Evolutionary conservation across 2,113 vertebrate genomes (phyloP), one percentile per base, ranked within the genome.

Genomic region (Engraulis encrasicolus): DNA sequence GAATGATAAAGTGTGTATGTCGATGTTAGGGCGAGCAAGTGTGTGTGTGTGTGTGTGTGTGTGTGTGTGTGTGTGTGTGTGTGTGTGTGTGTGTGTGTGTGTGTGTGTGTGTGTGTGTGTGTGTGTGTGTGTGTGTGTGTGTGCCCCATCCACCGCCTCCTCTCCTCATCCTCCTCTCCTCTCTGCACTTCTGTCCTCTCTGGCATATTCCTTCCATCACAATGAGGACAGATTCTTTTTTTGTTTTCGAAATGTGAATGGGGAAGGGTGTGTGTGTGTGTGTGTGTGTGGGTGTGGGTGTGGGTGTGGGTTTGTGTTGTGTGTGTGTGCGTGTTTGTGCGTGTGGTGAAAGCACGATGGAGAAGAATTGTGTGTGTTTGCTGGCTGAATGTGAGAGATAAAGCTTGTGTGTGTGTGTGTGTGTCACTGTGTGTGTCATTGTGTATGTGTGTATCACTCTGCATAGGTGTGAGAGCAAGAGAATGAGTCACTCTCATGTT

Each of bases 21-120:
- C 9, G 3, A 9, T 45, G 40, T 45, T 3, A 5, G 3, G 3
- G 40, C 9, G 40, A 45, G 9, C 9, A 9, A 45, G 40, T 45
- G 40, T 45, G 40, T 45, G 40, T 45, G 40, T 45, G 3, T 45
- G 9, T 45, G 40, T 5, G 9, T 45, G 3, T 45, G 3, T 45
- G 40, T 45, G 40, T 45, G 3, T 3, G 40, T 45, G 40, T 45
- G 40, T 45, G 40, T 45, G 40, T 45, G 40, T 45, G 40, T 45
- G 40, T 45, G n/a, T n/a, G n/a, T n/a, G n/a, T n/a, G 19, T 58
- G 54, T 58, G 54, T 58, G 54, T n/a, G 54, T 58, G 52, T n/a
- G 52, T 58, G 52, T 58, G 52, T 58, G 52, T 58, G 52, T 58
- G 52, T 58, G 54, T 58, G 54, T 58, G 54, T 58, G 54, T 58